These are phyloP conservation scores for Biston stratarius DNA, from an alignment of 2,888 invertebrate genomes.

Conservation along the genomic window DNA sequence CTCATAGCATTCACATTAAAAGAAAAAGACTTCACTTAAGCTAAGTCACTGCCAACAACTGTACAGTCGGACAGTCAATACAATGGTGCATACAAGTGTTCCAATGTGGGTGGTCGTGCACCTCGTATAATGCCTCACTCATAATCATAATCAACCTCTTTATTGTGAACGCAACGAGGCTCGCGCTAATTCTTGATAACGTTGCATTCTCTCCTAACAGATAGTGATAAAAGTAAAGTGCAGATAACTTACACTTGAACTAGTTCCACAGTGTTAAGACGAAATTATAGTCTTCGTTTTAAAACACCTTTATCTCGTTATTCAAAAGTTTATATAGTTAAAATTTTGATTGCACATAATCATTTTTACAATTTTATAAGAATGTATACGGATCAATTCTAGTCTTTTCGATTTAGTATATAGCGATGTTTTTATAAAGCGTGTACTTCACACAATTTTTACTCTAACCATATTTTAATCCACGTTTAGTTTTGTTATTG, in stretches of 20 bases:
- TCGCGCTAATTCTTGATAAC: slow-evolving; percentile 51
- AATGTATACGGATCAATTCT: too few relatives aligned
- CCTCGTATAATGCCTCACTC: slow-evolving; percentile 68
- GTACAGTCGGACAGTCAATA: slow-evolving; percentile 50
- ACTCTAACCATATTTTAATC: too few relatives aligned
- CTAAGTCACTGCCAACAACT: slow-evolving; percentile 40
- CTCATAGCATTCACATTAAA: not conserved
- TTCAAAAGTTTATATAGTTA: too few relatives aligned
- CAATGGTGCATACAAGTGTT: slow-evolving; percentile 56
- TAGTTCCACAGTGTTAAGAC: not conserved
- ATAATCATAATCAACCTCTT: slow-evolving; percentile 54
- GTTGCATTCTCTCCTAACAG: slow-evolving; percentile 33
- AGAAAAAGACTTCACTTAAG: not conserved
- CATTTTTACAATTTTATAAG: too few relatives aligned
- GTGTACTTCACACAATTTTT: too few relatives aligned
- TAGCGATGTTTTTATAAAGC: too few relatives aligned
- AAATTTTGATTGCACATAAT: too few relatives aligned
- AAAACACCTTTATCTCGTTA: too few relatives aligned
- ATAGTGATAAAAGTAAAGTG: slow-evolving; percentile 20
- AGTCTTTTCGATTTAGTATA: too few relatives aligned
- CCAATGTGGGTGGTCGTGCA: slow-evolving; percentile 70
- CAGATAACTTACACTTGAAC: not conserved
- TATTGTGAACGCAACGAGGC: slow-evolving; percentile 51
- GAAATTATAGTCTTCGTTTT: not conserved
- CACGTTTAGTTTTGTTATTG: too few relatives aligned